These are phyloP conservation scores for Parapristionchus giblindavisi DNA, from an alignment of 2,888 invertebrate species.

Conservation along the genomic window DNA sequence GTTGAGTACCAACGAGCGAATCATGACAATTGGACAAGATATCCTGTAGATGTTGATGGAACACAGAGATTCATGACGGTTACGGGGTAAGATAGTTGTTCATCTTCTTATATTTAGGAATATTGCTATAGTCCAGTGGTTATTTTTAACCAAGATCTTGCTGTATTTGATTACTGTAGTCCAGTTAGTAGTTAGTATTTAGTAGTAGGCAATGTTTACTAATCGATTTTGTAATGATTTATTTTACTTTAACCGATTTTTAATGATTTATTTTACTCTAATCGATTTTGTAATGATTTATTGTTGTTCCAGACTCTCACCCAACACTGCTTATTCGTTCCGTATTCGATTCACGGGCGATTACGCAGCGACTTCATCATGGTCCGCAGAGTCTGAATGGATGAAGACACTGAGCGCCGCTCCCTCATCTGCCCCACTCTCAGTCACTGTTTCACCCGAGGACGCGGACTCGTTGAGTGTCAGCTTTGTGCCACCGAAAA, in stretches of 20 bases:
- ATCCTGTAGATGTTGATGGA: constrained; percentile 14
- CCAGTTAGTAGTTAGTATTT: not conserved
- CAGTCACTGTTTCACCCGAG: constrained; percentile 6
- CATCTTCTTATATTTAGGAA: not conserved
- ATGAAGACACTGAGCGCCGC: constrained; percentile 89
- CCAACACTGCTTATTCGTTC: constrained; percentile 82
- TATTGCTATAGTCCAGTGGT: not conserved
- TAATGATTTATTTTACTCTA: not conserved
- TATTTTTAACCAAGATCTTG: not conserved
- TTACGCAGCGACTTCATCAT: constrained; percentile 85
- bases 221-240: no score
- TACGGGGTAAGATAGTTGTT: constrained; percentile 18
- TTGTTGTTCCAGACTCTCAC: constrained; percentile 77
- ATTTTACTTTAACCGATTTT: not conserved
- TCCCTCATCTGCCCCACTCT: constrained; percentile 82
- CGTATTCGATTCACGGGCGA: constrained; percentile 94
- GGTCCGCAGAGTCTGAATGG: constrained; percentile 86
- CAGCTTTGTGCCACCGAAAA: not conserved
- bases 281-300: no score
- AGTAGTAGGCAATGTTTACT: no score
- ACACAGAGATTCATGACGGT: not conserved
- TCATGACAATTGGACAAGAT: constrained; percentile 57
- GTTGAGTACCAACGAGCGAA: constrained; percentile 64
- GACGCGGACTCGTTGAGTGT: constrained; percentile 28
- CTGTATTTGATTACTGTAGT: not conserved